phyloP scores from a whole-genome alignment of 2,113 vertebrate genomes.

The Aspiorhynchus laticeps region DNA sequence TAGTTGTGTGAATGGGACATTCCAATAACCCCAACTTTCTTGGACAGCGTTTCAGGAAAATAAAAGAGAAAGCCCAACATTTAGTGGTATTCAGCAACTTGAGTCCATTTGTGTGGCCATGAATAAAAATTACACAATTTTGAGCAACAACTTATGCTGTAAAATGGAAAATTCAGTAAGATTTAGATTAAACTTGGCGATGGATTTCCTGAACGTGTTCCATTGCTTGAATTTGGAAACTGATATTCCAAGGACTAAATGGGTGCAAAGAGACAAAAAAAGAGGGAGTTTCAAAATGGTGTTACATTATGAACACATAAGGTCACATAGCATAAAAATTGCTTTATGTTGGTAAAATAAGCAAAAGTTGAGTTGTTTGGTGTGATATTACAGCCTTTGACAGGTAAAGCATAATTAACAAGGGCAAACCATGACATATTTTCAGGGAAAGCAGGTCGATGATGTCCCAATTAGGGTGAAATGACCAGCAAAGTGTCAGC shows the following conservation, averaged over 20 bases:
- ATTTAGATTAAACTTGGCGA: slow-evolving; percentile 42
- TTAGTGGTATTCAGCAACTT: slow-evolving; percentile 47
- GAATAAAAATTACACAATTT: slow-evolving; percentile 50
- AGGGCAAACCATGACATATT: slow-evolving; percentile 53
- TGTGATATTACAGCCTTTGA: slow-evolving; percentile 49
- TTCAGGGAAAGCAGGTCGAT: slow-evolving; percentile 51
- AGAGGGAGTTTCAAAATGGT: background rate
- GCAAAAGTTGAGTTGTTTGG: slow-evolving; percentile 55
- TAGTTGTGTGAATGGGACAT: background rate
- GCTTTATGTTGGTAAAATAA: slow-evolving; percentile 37
- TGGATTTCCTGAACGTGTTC: slow-evolving; percentile 7
- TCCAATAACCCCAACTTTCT: slow-evolving; percentile 29
- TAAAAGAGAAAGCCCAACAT: slow-evolving; percentile 46
- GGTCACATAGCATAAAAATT: background rate
- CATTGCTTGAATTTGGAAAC: slow-evolving; percentile 19
- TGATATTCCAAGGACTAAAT: slow-evolving; percentile 13
- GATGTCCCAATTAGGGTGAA: slow-evolving; percentile 59
- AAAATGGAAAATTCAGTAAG: slow-evolving; percentile 46
- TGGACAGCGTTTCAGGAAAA: slow-evolving; percentile 40
- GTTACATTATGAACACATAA: background rate
- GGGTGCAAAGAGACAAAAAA: background rate
- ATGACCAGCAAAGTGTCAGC: slow-evolving; percentile 56
- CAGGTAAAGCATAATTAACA: slow-evolving; percentile 47
- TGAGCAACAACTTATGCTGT: slow-evolving; percentile 37
- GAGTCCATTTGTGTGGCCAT: slow-evolving; percentile 28